phyloP scores from a whole-genome alignment of 2,797 vertebrate genomes.

The Echeneis naucrates region DNA sequence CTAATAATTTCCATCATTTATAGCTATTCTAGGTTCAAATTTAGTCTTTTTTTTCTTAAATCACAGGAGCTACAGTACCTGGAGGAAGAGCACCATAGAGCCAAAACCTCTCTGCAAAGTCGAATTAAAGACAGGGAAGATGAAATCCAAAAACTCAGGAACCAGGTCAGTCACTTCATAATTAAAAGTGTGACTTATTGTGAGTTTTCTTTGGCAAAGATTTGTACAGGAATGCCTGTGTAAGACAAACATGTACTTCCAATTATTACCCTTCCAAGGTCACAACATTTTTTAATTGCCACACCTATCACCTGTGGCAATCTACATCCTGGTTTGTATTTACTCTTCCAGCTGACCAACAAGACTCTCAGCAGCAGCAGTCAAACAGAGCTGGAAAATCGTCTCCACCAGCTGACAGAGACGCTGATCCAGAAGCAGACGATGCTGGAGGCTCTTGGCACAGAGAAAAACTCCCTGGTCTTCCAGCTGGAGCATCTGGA shows the following conservation, averaged over 20 bases:
- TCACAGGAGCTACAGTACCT: constrained; percentile 92
- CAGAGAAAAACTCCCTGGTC: constrained; percentile 95
- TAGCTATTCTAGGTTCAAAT: neutral
- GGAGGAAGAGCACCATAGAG: constrained; percentile 93
- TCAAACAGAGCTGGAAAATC: constrained; percentile 93
- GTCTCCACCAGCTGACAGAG: constrained; percentile 97
- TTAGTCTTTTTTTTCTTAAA: constrained; percentile 20
- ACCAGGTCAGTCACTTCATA: constrained; percentile 86
- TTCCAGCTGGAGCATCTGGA: constrained; percentile 96
- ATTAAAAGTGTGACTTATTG: no score
- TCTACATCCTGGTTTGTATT: neutral
- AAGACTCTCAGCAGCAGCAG: constrained; percentile 94
- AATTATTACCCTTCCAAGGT: no score
- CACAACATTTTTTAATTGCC: no score
- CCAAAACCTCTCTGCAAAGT: constrained; percentile 92
- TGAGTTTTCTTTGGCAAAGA: neutral
- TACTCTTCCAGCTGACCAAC: constrained; percentile 90
- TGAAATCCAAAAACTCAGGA: constrained; percentile 98
- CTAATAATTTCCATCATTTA: neutral
- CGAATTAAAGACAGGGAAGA: constrained; percentile 96
- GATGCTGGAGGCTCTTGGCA: constrained; percentile 96
- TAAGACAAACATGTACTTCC: no score
- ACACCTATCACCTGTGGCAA: neutral
- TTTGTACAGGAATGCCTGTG: neutral
- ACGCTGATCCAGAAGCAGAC: constrained; percentile 99